phyloP scores from a whole-genome alignment of 2,113 vertebrate species.

The Anolis carolinensis region DNA sequence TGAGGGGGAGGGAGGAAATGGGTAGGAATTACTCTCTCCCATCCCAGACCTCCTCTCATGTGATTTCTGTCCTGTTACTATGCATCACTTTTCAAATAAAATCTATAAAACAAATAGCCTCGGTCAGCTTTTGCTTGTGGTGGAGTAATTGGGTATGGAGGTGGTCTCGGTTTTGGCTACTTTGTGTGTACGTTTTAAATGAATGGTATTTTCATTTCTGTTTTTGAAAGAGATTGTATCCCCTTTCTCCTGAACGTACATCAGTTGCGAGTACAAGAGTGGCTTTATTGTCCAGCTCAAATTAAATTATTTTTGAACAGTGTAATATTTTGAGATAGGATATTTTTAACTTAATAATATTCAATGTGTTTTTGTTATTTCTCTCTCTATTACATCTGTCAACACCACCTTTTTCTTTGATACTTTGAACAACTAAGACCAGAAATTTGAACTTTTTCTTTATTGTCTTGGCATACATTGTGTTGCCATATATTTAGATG shows the following conservation, averaged over 20 bases:
- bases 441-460: background rate
- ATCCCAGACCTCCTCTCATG: no score
- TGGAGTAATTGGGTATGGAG: rapidly evolving
- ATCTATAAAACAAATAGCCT: no score
- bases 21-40: no score
- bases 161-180: background rate
- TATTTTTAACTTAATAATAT: background rate
- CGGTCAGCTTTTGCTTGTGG: background rate
- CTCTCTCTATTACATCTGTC: background rate
- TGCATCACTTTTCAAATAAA: no score
- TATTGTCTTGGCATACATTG: background rate
- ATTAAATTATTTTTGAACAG: rapidly evolving
- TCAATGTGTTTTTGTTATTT: conserved; percentile 14
- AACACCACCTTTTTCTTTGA: background rate
- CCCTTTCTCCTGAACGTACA: background rate
- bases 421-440: rapidly evolving
- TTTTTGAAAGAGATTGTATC: background rate
- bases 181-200: background rate
- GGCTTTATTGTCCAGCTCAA: rapidly evolving
- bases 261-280: background rate
- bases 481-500: background rate
- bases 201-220: background rate
- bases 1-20: background rate
- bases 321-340: rapidly evolving
- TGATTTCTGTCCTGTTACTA: no score